Evolutionary conservation across 2,113 vertebrate species (phyloP).

Genomic region (Seriola aureovittata): DNA sequence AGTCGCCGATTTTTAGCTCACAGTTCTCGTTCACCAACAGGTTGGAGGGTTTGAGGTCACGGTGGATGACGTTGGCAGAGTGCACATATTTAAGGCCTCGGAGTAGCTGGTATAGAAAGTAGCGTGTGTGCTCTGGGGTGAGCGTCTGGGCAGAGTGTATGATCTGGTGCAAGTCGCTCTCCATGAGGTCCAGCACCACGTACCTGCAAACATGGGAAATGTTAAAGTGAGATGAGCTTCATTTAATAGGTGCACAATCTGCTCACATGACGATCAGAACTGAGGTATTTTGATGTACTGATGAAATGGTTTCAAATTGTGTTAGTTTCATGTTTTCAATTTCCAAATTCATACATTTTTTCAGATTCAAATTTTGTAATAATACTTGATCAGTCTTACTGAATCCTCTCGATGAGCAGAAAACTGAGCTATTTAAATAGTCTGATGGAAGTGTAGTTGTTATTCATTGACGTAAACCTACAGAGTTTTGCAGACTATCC

Average conservation of each 20-base stretch:
- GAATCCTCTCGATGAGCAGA: neutral
- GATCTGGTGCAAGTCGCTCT: conserved; percentile 98
- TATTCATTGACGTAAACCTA: neutral
- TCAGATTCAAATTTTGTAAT: too few relatives aligned
- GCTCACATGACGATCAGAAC: neutral
- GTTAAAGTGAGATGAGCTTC: neutral
- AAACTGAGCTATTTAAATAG: neutral
- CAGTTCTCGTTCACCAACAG: conserved; percentile 97
- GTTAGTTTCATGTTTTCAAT: too few relatives aligned
- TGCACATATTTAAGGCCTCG: conserved; percentile 98
- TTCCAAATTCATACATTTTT: too few relatives aligned
- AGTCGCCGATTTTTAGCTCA: conserved; percentile 97
- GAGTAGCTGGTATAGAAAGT: conserved; percentile 97
- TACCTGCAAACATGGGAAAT: conserved; percentile 83
- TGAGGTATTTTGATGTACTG: neutral
- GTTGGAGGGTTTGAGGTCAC: conserved; percentile 96
- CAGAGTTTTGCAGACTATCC: too few relatives aligned
- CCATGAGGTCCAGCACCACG: conserved; percentile 97
- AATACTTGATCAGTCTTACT: neutral
- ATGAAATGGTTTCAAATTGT: too few relatives aligned
- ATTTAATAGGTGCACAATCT: neutral
- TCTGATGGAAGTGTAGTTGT: neutral
- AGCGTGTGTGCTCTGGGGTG: conserved; percentile 93
- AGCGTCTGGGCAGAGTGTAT: conserved; percentile 94
- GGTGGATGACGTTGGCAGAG: conserved; percentile 96